Evolutionary conservation across 2,797 vertebrate genomes (phyloP).

Genomic region (Pteronotus mesoamericanus): DNA sequence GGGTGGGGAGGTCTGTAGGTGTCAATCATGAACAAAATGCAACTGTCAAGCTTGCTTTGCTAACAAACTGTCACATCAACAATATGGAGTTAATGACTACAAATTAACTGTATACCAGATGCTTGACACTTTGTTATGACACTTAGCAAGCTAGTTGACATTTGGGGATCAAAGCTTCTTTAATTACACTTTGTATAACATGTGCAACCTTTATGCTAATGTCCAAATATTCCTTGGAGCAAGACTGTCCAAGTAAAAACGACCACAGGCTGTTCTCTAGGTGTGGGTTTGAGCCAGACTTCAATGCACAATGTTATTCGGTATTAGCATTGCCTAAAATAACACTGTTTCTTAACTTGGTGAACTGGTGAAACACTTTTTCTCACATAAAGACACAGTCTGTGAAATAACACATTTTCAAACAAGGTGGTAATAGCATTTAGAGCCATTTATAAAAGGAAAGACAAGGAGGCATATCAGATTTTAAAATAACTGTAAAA

Average conservation of each 20-base stretch:
- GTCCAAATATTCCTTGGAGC: constrained; percentile 83
- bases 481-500: constrained; percentile 63
- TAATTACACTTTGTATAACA: constrained; percentile 88
- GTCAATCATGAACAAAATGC: constrained; percentile 90
- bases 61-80: constrained; percentile 95
- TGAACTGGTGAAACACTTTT: constrained; percentile 59
- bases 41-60: constrained; percentile 91
- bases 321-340: constrained; percentile 72
- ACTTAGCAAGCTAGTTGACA: constrained; percentile 89
- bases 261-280: constrained; percentile 67
- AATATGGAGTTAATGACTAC: constrained; percentile 94
- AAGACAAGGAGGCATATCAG: constrained; percentile 59
- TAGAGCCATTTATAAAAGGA: constrained; percentile 72
- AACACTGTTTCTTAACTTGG: constrained; percentile 69
- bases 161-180: constrained; percentile 88
- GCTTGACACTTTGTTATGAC: constrained; percentile 90
- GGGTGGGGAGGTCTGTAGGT: constrained; percentile 86
- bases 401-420: constrained; percentile 76
- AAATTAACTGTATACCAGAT: constrained; percentile 95
- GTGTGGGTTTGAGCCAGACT: constrained; percentile 60
- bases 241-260: constrained; percentile 76
- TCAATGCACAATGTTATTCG: constrained; percentile 58
- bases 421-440: constrained; percentile 70
- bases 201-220: constrained; percentile 88
- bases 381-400: constrained; percentile 62